Evolutionary conservation across 2,113 vertebrate genomes (phyloP).

Genomic region (Anarhynchus alexandrinus): DNA sequence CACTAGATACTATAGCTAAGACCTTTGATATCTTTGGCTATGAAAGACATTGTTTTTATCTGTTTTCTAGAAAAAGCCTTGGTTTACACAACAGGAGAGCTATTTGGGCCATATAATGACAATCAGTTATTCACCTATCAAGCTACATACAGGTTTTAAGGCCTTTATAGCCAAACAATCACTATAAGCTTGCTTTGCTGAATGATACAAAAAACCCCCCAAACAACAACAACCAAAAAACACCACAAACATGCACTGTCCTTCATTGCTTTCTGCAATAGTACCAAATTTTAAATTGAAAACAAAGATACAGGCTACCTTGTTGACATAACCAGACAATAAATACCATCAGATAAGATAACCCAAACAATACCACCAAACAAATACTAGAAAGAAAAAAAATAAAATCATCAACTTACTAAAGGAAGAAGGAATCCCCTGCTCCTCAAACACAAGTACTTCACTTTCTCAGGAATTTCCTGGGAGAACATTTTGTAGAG

Average conservation of each 20-base stretch:
- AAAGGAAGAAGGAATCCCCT: fast-evolving
- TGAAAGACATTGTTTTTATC: not conserved
- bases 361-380: fast-evolving
- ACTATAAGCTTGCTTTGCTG: not conserved
- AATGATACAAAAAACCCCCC: not conserved
- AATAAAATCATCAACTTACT: not conserved
- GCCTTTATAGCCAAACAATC: not conserved
- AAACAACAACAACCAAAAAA: not conserved
- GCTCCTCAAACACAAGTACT: fast-evolving
- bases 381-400: not conserved
- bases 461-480: fast-evolving
- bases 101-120: not conserved
- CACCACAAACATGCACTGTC: fast-evolving
- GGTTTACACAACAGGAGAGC: not conserved
- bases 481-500: not conserved
- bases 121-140: not conserved
- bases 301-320: fast-evolving
- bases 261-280: not conserved
- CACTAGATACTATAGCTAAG: not conserved
- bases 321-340: not conserved
- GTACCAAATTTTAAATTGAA: not conserved
- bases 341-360: not conserved
- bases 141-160: not conserved
- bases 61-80: not conserved
- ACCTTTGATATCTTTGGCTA: not conserved